phyloP scores from a whole-genome alignment of 2,113 vertebrate species.

The Deroptyus accipitrinus region DNA sequence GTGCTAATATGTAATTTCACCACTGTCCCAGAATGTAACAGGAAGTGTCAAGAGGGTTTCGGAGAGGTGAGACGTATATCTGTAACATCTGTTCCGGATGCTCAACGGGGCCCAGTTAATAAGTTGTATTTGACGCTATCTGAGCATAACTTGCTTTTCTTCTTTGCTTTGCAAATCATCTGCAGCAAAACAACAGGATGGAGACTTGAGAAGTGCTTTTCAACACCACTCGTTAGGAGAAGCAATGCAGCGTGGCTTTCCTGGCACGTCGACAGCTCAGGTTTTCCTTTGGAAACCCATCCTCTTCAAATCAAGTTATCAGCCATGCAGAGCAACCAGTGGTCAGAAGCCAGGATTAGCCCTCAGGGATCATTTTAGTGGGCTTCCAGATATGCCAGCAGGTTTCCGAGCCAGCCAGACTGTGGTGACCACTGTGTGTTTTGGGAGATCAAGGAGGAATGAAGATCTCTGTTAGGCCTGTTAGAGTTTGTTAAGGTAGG shows the following conservation, averaged over 20 bases:
- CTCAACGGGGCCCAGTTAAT: background rate
- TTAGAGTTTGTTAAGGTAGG: background rate
- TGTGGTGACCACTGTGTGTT: background rate
- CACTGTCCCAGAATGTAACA: background rate
- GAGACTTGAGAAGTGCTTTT: slow-evolving; percentile 14
- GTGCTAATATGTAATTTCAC: background rate
- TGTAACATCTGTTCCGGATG: background rate
- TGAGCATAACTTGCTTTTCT: background rate
- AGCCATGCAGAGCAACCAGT: background rate
- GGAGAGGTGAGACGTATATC: background rate
- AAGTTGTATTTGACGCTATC: background rate
- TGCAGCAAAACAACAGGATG: background rate
- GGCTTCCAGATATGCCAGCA: background rate
- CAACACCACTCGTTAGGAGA: background rate
- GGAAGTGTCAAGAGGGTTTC: background rate
- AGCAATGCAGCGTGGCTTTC: background rate
- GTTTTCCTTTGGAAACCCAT: background rate
- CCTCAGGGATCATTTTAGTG: background rate
- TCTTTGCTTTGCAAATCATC: slow-evolving; percentile 19
- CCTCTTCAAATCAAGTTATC: background rate
- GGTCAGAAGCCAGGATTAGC: background rate
- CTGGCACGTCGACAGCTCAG: accelerated
- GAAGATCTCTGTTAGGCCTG: background rate
- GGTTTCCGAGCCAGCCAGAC: background rate
- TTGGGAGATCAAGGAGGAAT: background rate